These are phyloP conservation scores for Enteromius radiatus DNA, from an alignment of 2,797 vertebrate genomes.

Conservation along the genomic window DNA sequence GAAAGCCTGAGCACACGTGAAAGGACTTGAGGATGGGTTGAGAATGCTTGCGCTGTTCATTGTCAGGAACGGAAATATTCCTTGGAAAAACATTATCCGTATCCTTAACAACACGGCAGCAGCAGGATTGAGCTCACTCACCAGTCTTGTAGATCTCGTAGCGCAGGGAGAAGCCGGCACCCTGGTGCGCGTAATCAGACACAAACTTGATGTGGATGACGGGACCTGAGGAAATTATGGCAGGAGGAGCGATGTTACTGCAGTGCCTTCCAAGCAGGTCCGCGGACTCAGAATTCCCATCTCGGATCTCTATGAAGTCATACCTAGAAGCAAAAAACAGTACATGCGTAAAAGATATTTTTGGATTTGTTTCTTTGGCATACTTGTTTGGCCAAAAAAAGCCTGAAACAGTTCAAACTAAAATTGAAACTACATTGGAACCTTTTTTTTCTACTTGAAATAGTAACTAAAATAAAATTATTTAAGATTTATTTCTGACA, in stretches of 20 bases:
- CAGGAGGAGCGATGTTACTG: constrained; percentile 96
- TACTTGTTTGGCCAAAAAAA: background rate
- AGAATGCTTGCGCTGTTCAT: background rate
- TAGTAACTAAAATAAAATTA: background rate
- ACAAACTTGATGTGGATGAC: constrained; percentile 93
- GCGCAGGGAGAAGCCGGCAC: constrained; percentile 96
- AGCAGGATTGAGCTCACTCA: constrained; percentile 67
- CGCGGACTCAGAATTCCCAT: constrained; percentile 86
- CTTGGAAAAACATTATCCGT: background rate
- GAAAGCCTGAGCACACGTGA: background rate
- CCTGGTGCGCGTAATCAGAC: constrained; percentile 95
- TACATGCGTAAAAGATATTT: background rate
- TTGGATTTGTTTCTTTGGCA: background rate
- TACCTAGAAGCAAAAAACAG: constrained; percentile 78
- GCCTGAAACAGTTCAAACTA: background rate
- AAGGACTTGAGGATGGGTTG: background rate
- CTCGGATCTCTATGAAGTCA: constrained; percentile 96
- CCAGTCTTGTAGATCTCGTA: constrained; percentile 99
- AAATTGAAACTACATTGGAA: background rate
- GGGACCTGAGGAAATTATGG: constrained; percentile 92
- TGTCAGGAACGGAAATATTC: background rate
- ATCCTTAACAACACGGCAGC: background rate
- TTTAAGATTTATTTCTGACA: background rate
- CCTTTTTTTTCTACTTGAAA: too few relatives aligned
- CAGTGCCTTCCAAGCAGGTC: constrained; percentile 96